Evolutionary conservation across 2,113 vertebrate genomes (phyloP), one percentile per base, ranked within the genome.

Genomic region (Tympanuchus pallidicinctus): DNA sequence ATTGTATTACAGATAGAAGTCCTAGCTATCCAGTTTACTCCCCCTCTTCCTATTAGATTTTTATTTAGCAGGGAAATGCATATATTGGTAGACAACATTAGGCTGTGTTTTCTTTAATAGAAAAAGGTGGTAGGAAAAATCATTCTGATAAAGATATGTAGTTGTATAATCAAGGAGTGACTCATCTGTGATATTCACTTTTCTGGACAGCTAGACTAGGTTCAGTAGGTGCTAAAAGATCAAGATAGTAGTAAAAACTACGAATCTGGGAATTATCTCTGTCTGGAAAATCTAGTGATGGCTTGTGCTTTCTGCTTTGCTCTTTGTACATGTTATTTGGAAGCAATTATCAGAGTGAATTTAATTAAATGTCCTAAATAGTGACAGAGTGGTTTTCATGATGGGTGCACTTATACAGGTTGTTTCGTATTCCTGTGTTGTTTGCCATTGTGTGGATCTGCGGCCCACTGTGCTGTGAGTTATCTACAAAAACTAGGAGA

Each of bases 331-430:
- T 57, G 60, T 64, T 92, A 82, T 80, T 92, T 71, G 43, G 74
- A 75, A 94, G 77, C 48, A 90, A 60, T 87, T 89, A 90, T 87
- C 79, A 92, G 78, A 57, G 50, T 88, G 69, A 88, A 65, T 78
- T 89, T 86, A 91, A 66, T 70, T 76, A 67, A 28, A 56, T 71
- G 13, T 86, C 42, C 86, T 86, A 82, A 82, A 80, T 90, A 24
- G 43, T 63, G 67, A 28, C n/a, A 42, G n/a, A 24, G 6, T 22
- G 42, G 45, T 34, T 80, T 34, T 77, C 28, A 30, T 16, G 13
- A 70, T 8, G 6, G 48, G 25, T 13, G n/a, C 56, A 10, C 5
- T 66, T 40, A 8, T 27, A 8, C 12, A 24, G n/a, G 15, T 50
- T 64, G 11, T 30, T 67, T 32, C n/a, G 21, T 27, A 42, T 28